Conservation (phyloP, 2,888 invertebrate species). For the Nephrotoma appendiculata region DNA sequence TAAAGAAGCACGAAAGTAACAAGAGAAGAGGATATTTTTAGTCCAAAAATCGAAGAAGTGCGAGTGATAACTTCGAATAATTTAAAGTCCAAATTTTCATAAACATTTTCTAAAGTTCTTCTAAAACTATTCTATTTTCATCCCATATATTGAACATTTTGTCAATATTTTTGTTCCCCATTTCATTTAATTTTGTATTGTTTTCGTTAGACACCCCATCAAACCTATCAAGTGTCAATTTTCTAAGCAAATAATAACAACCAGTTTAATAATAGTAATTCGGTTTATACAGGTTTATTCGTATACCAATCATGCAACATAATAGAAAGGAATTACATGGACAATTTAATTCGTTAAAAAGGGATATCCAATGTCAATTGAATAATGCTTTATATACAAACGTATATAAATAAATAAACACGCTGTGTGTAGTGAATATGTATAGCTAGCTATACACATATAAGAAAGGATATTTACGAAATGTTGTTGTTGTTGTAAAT, state of each 20-base stretch:
- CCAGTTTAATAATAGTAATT: background rate
- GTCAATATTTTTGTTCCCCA: no score
- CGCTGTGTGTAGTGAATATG: background rate
- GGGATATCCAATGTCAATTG: background rate
- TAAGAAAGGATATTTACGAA: background rate
- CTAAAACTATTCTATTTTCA: no score
- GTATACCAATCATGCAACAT: background rate
- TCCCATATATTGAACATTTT: no score
- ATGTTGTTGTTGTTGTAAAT: background rate
- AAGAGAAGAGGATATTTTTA: no score
- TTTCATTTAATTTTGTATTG: no score
- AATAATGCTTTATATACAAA: background rate
- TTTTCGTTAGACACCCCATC: no score
- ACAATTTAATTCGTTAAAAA: constrained; percentile 6
- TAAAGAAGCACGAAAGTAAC: no score
- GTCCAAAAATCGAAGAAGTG: no score
- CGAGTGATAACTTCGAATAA: no score
- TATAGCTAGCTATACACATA: background rate
- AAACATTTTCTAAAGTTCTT: no score
- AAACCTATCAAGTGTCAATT: background rate
- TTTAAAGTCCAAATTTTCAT: no score
- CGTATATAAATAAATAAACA: background rate
- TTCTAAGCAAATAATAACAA: background rate
- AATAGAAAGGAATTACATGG: background rate
- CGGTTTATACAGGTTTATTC: background rate